phyloP scores from a whole-genome alignment of 1,140 invertebrate genomes.

The Leucophenga varia region DNA sequence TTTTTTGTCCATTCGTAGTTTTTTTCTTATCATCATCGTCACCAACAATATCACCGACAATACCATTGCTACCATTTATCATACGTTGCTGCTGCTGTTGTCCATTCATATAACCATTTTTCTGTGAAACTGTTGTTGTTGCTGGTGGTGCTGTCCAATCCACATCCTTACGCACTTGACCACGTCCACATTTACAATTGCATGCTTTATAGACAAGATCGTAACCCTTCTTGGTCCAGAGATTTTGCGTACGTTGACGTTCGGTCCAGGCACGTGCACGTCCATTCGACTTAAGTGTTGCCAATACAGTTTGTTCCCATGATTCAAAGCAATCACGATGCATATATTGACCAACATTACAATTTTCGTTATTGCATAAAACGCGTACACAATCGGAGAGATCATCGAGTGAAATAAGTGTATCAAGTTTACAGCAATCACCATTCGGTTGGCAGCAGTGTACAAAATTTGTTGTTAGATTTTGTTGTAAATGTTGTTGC shows the following conservation, averaged over 20 bases:
- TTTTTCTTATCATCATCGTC: slow-evolving; percentile 64
- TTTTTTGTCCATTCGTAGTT: no score
- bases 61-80: no score
- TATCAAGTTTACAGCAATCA: slow-evolving; percentile 72
- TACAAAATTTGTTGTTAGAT: slow-evolving; percentile 16
- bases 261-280: slow-evolving; percentile 92
- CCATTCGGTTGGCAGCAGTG: slow-evolving; percentile 80
- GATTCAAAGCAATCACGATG: slow-evolving; percentile 92
- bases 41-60: neutral
- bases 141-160: slow-evolving; percentile 80
- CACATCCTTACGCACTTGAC: slow-evolving; percentile 91
- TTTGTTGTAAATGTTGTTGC: slow-evolving; percentile 17
- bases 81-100: slow-evolving; percentile 21
- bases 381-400: slow-evolving; percentile 81
- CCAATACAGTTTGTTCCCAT: slow-evolving; percentile 87
- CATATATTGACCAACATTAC: slow-evolving; percentile 86
- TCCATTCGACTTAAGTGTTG: slow-evolving; percentile 85
- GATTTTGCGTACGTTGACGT: slow-evolving; percentile 87
- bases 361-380: slow-evolving; percentile 93
- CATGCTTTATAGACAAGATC: slow-evolving; percentile 90
- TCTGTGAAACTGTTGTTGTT: slow-evolving; percentile 38
- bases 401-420: slow-evolving; percentile 70
- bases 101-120: slow-evolving; percentile 22
- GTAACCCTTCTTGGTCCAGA: slow-evolving; percentile 98
- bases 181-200: slow-evolving; percentile 83